Evolutionary conservation across 2,888 invertebrate genomes (phyloP).

Genomic region (Netelia melanura): DNA sequence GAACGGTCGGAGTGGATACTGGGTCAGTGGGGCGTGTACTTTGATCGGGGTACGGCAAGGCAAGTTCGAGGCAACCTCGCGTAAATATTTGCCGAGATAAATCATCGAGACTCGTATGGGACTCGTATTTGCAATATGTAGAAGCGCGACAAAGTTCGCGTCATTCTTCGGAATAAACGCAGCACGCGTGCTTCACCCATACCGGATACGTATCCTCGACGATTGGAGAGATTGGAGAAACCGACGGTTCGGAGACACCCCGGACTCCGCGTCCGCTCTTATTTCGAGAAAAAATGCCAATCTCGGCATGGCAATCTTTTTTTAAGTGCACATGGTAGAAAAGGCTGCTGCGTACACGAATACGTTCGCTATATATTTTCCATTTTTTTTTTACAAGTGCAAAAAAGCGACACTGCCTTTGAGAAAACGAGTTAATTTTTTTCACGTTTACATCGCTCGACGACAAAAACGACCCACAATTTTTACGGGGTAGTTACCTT

Average conservation of each 20-base stretch:
- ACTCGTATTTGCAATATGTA: too few species aligned
- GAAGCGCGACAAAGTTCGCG: too few species aligned
- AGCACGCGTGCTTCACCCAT: too few species aligned
- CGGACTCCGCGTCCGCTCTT: not conserved
- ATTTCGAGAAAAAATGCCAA: constrained; percentile 12
- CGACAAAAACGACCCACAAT: constrained; percentile 41
- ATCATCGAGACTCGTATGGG: too few species aligned
- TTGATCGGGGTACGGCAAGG: too few species aligned
- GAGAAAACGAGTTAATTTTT: constrained; percentile 42
- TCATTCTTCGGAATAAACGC: too few species aligned
- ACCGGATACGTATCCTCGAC: too few species aligned
- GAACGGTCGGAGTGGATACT: constrained; percentile 41
- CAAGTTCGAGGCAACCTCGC: too few species aligned
- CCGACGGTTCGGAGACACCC: not conserved
- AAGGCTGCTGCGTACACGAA: too few species aligned
- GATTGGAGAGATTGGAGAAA: too few species aligned
- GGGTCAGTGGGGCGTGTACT: constrained; percentile 17
- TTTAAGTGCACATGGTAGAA: too few species aligned
- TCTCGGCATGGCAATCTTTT: not conserved
- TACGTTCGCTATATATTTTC: not conserved
- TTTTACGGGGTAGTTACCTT: constrained; percentile 51
- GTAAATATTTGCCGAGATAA: too few species aligned
- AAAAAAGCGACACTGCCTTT: constrained; percentile 28
- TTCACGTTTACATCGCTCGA: constrained; percentile 6
- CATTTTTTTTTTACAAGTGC: constrained; percentile 24